phyloP scores from a whole-genome alignment of 2,113 vertebrate genomes.

The Zonotrichia leucophrys region DNA sequence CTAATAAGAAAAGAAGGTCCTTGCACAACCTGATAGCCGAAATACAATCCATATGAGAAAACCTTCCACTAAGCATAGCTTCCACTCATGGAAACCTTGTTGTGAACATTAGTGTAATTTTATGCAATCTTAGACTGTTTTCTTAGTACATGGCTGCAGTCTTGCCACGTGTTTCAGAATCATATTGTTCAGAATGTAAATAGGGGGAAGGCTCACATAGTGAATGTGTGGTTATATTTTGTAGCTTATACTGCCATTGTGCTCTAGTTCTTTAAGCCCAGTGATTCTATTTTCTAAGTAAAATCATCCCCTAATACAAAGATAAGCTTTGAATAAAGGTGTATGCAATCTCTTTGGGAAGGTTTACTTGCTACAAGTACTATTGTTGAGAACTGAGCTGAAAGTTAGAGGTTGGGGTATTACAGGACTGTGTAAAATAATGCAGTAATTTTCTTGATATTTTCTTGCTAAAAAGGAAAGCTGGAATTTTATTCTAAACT shows the following conservation, averaged over 20 bases:
- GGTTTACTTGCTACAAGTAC: not conserved
- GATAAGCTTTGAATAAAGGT: not conserved
- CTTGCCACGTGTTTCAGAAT: not conserved
- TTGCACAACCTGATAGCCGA: not conserved
- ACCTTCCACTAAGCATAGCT: not conserved
- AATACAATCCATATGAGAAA: not conserved
- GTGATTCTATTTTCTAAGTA: not conserved
- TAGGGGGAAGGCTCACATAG: not conserved
- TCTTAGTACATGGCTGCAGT: not conserved
- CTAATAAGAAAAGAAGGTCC: not conserved
- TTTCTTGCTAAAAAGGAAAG: not conserved
- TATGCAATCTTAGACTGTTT: not conserved
- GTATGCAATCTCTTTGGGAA: not conserved
- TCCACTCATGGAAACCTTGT: not conserved
- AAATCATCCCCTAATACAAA: not conserved
- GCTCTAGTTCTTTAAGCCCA: not conserved
- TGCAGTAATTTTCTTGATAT: not conserved
- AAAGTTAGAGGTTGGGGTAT: not conserved
- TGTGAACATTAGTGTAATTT: not conserved
- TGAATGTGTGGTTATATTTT: not conserved
- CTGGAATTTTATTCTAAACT: not conserved
- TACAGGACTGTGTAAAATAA: not conserved
- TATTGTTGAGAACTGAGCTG: not conserved
- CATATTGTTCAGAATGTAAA: too few relatives aligned
- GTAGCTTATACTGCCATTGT: not conserved